Conservation (phyloP, 2,888 invertebrate species). For the Caradrina clavipalpis region DNA sequence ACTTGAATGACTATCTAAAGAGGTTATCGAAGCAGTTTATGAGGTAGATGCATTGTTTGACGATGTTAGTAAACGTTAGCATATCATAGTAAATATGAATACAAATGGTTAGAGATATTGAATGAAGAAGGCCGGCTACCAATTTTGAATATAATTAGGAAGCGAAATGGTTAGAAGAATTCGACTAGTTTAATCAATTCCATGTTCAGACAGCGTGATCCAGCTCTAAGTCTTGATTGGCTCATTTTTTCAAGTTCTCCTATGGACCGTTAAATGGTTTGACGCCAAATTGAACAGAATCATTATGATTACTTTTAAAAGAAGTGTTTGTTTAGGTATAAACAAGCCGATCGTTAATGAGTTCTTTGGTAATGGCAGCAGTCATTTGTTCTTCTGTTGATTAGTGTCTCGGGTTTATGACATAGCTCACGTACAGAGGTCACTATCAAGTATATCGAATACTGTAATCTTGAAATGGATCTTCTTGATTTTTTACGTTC, state of each 20-base stretch:
- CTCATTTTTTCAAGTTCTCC: slow-evolving; percentile 37
- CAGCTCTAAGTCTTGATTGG: slow-evolving; percentile 32
- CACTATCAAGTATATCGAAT: slow-evolving; percentile 1
- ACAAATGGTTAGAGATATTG: slow-evolving; percentile 1
- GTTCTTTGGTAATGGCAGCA: slow-evolving; percentile 50
- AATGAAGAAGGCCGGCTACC: not conserved
- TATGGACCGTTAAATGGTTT: slow-evolving; percentile 44
- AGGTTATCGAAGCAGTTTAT: slow-evolving; percentile 41
- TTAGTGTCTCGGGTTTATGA: slow-evolving; percentile 31
- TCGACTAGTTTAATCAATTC: slow-evolving; percentile 24
- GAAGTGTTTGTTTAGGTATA: slow-evolving; percentile 58
- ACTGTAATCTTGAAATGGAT: slow-evolving; percentile 16
- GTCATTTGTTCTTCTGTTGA: slow-evolving; percentile 48
- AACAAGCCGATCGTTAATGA: slow-evolving; percentile 47
- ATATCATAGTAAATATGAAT: slow-evolving; percentile 16
- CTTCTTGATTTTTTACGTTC: slow-evolving; percentile 20
- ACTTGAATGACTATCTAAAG: slow-evolving; percentile 33
- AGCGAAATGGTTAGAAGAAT: slow-evolving; percentile 17
- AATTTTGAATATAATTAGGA: not conserved
- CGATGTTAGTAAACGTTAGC: slow-evolving; percentile 9
- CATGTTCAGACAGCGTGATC: slow-evolving; percentile 50
- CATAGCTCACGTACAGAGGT: slow-evolving; percentile 13
- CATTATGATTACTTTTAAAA: slow-evolving; percentile 45
- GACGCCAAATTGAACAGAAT: slow-evolving; percentile 48
- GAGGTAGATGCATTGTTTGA: slow-evolving; percentile 28